Evolutionary conservation across 2,888 invertebrate genomes (phyloP).

Genomic region (Troglohyphantes excavatus): DNA sequence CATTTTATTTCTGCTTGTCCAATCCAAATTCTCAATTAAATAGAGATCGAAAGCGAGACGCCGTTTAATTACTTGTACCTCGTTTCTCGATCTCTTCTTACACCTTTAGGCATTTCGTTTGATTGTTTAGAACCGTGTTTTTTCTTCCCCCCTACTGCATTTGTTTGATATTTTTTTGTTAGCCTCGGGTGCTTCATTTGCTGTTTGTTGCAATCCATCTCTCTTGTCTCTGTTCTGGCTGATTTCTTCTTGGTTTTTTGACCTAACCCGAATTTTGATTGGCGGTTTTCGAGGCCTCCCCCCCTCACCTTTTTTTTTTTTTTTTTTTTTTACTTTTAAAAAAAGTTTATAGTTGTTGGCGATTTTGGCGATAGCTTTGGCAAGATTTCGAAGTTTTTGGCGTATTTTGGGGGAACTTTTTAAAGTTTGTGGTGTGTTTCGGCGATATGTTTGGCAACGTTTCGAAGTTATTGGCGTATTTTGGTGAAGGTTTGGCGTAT

Average conservation of each 20-base stretch:
- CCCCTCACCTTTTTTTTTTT: neutral
- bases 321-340: neutral
- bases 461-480: neutral
- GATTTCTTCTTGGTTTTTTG: neutral
- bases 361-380: neutral
- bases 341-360: neutral
- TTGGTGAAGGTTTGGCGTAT: no score
- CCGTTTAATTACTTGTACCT: conserved; percentile 50
- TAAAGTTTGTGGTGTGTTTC: neutral
- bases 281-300: neutral
- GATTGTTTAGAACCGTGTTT: conserved; percentile 48
- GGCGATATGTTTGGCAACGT: neutral
- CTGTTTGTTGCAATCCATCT: conserved; percentile 30
- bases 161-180: neutral
- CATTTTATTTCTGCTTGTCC: conserved; percentile 42
- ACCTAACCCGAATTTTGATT: neutral
- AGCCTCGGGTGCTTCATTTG: conserved; percentile 17
- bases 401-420: neutral
- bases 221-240: neutral
- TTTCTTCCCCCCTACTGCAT: no score
- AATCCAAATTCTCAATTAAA: conserved; percentile 48
- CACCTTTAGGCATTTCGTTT: conserved; percentile 22
- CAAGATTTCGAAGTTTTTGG: neutral
- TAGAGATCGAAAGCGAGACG: neutral
- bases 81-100: conserved; percentile 11